Evolutionary conservation across 1,140 invertebrate genomes (phyloP).

Genomic region (Drosophila ananassae): DNA sequence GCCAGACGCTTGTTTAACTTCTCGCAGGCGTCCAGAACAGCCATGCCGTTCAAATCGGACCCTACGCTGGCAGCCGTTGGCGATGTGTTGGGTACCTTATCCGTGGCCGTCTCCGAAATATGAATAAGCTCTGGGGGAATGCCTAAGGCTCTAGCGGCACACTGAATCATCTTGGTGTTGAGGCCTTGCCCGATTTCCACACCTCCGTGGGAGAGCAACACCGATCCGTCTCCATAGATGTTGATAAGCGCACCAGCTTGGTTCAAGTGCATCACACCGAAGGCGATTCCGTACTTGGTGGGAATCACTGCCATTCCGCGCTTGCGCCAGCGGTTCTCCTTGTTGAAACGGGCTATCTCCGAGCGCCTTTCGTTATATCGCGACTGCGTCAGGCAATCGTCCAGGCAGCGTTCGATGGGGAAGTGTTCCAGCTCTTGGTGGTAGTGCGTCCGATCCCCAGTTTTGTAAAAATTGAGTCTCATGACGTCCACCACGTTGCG

Average conservation of each 20-base stretch:
- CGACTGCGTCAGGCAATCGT: constrained; percentile 91
- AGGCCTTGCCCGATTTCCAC: constrained; percentile 98
- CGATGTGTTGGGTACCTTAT: constrained; percentile 97
- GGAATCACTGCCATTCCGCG: constrained; percentile 94
- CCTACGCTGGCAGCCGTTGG: constrained; percentile 95
- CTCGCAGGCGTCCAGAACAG: constrained; percentile 94
- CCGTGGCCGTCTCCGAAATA: constrained; percentile 94
- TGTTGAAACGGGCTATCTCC: constrained; percentile 90
- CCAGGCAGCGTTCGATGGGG: constrained; percentile 91
- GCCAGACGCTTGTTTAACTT: constrained; percentile 90
- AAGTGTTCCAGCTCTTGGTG: constrained; percentile 91
- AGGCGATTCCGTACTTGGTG: constrained; percentile 95
- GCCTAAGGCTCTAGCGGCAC: constrained; percentile 90
- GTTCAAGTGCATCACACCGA: constrained; percentile 92
- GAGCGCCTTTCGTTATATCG: constrained; percentile 87
- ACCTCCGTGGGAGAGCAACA: constrained; percentile 94
- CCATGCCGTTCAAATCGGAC: constrained; percentile 98
- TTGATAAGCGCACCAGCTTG: constrained; percentile 95
- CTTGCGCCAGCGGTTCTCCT: constrained; percentile 93
- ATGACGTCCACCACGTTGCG: constrained; percentile 87
- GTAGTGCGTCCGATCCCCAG: constrained; percentile 92
- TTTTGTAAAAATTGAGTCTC: constrained; percentile 92
- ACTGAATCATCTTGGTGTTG: constrained; percentile 97
- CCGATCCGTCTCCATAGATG: constrained; percentile 96
- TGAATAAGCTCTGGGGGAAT: constrained; percentile 92